Evolutionary conservation across 2,797 vertebrate genomes (phyloP).

Genomic region (Pangasius sanitwongsei): DNA sequence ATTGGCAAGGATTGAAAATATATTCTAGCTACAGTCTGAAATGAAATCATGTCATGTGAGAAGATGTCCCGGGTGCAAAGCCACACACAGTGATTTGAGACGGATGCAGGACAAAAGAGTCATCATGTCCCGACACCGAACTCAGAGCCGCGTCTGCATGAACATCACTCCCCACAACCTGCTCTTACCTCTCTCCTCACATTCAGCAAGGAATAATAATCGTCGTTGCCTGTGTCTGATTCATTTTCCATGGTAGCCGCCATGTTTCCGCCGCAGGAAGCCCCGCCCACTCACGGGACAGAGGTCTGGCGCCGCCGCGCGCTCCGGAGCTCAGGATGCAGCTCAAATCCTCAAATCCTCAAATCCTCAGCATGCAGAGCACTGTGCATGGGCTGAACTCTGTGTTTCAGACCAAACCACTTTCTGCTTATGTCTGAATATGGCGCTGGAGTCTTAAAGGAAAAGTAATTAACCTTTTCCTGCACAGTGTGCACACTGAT

Average conservation of each 20-base stretch:
- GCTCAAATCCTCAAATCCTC: neutral
- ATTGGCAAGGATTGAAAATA: too few species aligned
- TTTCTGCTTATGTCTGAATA: neutral
- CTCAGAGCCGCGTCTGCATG: neutral
- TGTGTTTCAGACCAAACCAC: neutral
- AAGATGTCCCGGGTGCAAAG: neutral
- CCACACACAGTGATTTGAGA: neutral
- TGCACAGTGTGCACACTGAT: neutral
- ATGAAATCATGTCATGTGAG: neutral
- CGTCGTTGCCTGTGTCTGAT: slow-evolving; percentile 85
- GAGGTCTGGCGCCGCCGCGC: slow-evolving; percentile 23
- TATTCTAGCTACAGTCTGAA: neutral
- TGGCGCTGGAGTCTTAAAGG: neutral
- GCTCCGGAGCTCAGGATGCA: slow-evolving; percentile 21
- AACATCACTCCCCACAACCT: neutral
- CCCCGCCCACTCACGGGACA: neutral
- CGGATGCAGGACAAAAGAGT: neutral
- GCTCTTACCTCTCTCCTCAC: slow-evolving; percentile 90
- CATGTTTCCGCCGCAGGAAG: slow-evolving; percentile 77
- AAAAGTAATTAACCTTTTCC: neutral
- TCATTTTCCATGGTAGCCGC: slow-evolving; percentile 91
- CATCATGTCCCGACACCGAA: neutral
- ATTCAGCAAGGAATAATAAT: slow-evolving; percentile 93
- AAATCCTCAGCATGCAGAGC: neutral
- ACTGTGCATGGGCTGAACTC: neutral